Evolutionary conservation across 2,113 vertebrate species (phyloP).

Genomic region (Platysternon megacephalum): DNA sequence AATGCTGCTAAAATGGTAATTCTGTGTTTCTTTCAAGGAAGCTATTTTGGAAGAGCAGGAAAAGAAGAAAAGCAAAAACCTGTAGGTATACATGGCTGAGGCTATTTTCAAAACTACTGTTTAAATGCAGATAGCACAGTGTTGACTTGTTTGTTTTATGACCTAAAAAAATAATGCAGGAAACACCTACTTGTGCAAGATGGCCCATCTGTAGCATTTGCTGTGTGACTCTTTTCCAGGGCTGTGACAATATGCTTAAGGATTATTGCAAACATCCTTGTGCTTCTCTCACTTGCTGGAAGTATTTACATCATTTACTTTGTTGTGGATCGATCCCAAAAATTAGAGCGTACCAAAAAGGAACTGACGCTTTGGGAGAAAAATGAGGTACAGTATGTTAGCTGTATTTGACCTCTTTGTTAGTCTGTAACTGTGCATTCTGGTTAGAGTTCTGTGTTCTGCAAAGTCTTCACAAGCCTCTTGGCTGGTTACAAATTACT

Average conservation of each 20-base stretch:
- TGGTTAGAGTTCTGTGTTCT: not conserved
- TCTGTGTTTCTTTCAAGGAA: conserved; percentile 84
- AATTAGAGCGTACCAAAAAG: conserved; percentile 87
- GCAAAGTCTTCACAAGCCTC: not conserved
- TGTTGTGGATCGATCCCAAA: conserved; percentile 96
- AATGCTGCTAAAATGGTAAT: conserved; percentile 2
- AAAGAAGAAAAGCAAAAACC: conserved; percentile 94
- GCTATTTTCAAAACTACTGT: not conserved
- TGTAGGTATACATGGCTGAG: conserved; percentile 83
- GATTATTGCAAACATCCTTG: conserved; percentile 93
- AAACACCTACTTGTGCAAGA: not conserved
- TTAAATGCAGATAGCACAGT: not conserved
- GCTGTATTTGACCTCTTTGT: not conserved
- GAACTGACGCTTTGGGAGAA: conserved; percentile 98
- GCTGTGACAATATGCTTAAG: conserved; percentile 93
- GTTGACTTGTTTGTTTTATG: not conserved
- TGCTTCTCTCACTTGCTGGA: conserved; percentile 94
- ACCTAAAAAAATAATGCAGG: not conserved
- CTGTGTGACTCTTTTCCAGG: conserved; percentile 68
- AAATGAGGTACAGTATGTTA: conserved; percentile 86
- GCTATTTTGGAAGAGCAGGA: conserved; percentile 97
- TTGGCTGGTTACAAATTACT: not conserved
- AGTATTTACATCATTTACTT: conserved; percentile 99
- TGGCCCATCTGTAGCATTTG: not conserved
- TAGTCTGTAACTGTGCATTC: not conserved